Conservation (phyloP, 35 echinoderm and acorn worm genomes). For the Anneissia japonica region DNA sequence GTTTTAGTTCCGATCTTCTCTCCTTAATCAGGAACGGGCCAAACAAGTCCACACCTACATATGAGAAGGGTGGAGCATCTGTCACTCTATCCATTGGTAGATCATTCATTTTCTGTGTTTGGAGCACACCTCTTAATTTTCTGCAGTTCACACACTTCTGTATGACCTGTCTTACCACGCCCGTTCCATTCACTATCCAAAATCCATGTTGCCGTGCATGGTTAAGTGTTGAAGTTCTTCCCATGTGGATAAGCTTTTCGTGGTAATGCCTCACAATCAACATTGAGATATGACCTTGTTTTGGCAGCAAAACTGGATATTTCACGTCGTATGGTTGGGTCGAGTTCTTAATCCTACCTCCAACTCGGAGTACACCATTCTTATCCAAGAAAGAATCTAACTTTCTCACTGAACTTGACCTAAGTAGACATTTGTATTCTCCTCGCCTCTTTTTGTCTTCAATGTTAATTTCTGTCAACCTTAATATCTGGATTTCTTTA, state of each 20-base stretch:
- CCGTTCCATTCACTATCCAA: background rate
- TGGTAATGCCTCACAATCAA: background rate
- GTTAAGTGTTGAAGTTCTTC: background rate
- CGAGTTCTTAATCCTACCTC: background rate
- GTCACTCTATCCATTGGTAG: slow-evolving; percentile 16
- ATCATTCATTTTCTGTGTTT: slow-evolving; percentile 53
- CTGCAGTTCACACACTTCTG: background rate
- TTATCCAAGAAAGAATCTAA: background rate
- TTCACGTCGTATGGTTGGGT: background rate
- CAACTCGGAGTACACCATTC: background rate
- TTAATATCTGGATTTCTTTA: background rate
- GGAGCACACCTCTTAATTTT: background rate
- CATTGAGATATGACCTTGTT: background rate
- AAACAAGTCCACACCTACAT: slow-evolving; percentile 47
- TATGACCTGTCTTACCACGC: background rate
- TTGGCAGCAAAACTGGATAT: background rate
- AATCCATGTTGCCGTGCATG: background rate
- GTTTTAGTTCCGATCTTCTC: too few species aligned
- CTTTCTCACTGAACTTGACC: background rate
- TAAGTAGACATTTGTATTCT: background rate
- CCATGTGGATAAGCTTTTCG: background rate
- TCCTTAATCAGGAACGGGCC: slow-evolving; percentile 38
- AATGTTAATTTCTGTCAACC: background rate
- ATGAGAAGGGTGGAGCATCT: slow-evolving; percentile 32
- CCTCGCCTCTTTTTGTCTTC: background rate